phyloP scores from a whole-genome alignment of 2,888 invertebrate genomes.

The Bruchidius siliquastri region DNA sequence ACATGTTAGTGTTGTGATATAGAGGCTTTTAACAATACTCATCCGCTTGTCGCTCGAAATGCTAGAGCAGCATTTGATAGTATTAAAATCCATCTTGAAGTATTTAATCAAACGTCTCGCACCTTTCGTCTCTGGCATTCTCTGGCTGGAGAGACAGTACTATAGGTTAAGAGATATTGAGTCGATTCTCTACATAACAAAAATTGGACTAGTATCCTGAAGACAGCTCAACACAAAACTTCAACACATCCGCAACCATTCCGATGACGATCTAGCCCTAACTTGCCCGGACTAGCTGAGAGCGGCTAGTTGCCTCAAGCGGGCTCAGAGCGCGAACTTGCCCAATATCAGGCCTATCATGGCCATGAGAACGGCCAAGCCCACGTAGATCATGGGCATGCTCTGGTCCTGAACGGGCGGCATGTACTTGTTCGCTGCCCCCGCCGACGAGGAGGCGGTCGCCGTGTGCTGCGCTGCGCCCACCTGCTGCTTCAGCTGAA shows the following conservation, averaged over 20 bases:
- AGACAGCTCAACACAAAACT: neutral
- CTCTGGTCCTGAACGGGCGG: slow-evolving; percentile 56
- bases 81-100: no score
- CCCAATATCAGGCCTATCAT: slow-evolving; percentile 73
- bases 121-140: no score
- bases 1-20: no score
- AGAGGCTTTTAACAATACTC: no score
- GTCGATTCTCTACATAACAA: no score
- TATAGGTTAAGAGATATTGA: no score
- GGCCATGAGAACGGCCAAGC: slow-evolving; percentile 63
- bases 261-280: neutral
- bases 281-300: neutral
- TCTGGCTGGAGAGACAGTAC: no score
- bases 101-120: no score
- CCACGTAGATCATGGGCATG: slow-evolving; percentile 60
- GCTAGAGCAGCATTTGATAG: no score
- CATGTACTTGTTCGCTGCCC: slow-evolving; percentile 52
- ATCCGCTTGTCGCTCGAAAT: no score
- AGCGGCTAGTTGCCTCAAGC: neutral
- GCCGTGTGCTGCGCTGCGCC: slow-evolving; percentile 25
- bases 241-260: neutral
- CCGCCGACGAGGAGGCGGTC: slow-evolving; percentile 33
- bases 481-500: slow-evolving; percentile 55
- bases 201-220: no score
- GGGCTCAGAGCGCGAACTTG: slow-evolving; percentile 75